A percentile compares a stretch with the other conserved stretches of the same genome.
These are phyloP conservation scores for Lutjanus erythropterus DNA, from an alignment of 2,113 vertebrate species.

Conservation along the genomic window DNA sequence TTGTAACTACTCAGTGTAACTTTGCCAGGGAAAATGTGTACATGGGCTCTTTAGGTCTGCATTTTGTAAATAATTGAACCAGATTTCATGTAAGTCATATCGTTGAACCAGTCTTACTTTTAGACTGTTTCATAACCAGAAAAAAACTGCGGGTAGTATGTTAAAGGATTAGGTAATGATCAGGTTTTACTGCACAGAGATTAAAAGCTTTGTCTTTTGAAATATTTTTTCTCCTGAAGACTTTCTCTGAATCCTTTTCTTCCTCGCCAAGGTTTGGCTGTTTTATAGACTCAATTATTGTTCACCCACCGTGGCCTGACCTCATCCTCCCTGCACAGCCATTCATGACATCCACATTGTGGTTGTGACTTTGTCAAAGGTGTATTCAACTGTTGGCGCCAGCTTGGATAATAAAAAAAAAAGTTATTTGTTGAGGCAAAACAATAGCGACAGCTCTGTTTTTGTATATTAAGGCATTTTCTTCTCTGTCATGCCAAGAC, in stretches of 20 bases:
- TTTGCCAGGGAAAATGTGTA: too few species aligned
- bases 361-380: background rate
- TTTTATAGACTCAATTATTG: conserved; percentile 8
- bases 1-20: too few species aligned
- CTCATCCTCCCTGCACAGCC: background rate
- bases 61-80: too few species aligned
- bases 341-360: background rate
- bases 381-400: background rate
- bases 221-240: background rate
- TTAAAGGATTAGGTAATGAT: too few species aligned
- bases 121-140: too few species aligned
- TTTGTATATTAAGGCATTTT: background rate
- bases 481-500: background rate
- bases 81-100: too few species aligned
- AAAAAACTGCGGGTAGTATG: too few species aligned
- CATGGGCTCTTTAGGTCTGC: too few species aligned
- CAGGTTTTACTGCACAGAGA: background rate
- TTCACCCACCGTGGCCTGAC: conserved; percentile 7
- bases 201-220: background rate
- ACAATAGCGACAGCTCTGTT: background rate
- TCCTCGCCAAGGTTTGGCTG: conserved; percentile 11
- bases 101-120: too few species aligned
- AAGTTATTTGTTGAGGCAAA: background rate
- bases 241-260: conserved; percentile 11
- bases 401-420: background rate